These are phyloP conservation scores for Campoletis raptor DNA, from an alignment of 2,888 invertebrate species.

Conservation along the genomic window DNA sequence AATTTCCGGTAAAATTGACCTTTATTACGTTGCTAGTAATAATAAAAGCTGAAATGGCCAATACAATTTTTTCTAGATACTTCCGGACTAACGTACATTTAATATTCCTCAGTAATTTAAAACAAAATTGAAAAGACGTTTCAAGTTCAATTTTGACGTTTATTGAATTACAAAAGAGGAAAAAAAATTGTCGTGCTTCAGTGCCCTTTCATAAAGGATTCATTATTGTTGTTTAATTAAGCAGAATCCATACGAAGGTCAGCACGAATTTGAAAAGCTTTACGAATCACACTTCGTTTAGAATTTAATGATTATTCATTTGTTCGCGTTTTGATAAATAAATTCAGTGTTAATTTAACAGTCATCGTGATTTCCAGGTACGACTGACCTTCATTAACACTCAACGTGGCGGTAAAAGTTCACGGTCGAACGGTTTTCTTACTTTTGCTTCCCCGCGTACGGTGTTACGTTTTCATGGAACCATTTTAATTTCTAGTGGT, in stretches of 20 bases:
- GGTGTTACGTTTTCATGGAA: neutral
- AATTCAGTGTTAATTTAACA: neutral
- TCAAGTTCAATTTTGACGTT: neutral
- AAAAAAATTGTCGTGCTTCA: neutral
- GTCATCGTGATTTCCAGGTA: constrained; percentile 8
- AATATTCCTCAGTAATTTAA: neutral
- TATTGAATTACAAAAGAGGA: neutral
- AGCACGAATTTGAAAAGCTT: neutral
- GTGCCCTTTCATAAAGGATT: neutral
- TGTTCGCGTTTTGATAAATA: neutral
- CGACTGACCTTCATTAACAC: neutral
- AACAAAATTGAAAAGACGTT: neutral
- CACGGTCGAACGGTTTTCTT: constrained; percentile 19
- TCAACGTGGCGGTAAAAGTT: constrained; percentile 4
- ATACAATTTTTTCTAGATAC: neutral
- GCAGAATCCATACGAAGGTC: neutral
- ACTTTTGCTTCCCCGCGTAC: neutral
- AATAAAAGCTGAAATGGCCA: neutral
- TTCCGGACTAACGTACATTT: neutral
- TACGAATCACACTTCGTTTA: neutral
- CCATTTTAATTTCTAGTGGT: neutral
- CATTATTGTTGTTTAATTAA: neutral
- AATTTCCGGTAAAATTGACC: neutral
- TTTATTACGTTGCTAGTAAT: neutral
- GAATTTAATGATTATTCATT: neutral